phyloP scores from a whole-genome alignment of 2,888 invertebrate species.

The Cerastis rubricosa region DNA sequence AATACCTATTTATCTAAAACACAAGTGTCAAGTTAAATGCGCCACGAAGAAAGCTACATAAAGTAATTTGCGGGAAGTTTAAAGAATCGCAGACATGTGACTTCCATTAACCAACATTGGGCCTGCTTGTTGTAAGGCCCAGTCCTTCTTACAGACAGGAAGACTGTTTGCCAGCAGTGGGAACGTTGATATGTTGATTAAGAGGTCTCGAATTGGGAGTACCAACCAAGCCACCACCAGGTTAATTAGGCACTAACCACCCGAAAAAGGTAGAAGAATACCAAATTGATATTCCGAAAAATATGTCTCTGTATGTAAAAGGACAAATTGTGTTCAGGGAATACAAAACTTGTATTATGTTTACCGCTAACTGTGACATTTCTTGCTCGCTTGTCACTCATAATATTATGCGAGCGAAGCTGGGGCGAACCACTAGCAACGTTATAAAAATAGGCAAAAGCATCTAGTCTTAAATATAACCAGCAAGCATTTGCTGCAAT shows the following conservation, averaged over 20 bases:
- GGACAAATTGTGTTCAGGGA: neutral
- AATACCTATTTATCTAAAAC: neutral
- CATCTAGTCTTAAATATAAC: constrained; percentile 23
- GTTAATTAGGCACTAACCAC: no score
- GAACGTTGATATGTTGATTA: neutral
- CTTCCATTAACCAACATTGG: neutral
- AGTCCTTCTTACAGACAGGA: no score
- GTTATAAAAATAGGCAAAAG: neutral
- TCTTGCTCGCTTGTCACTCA: no score
- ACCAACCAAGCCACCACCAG: no score
- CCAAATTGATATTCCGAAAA: neutral
- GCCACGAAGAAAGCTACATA: neutral
- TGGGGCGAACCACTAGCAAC: neutral
- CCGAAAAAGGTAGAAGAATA: neutral
- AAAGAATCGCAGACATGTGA: neutral
- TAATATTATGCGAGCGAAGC: neutral
- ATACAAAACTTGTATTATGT: no score
- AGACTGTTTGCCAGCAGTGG: no score
- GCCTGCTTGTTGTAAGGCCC: neutral
- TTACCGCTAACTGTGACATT: no score
- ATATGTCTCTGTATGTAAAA: neutral
- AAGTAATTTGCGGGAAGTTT: neutral
- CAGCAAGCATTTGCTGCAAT: constrained; percentile 37
- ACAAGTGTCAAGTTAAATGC: neutral
- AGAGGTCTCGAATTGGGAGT: neutral